These are phyloP conservation scores for Drosophila athabasca DNA, from an alignment of 1,140 invertebrate species.

Conservation along the genomic window DNA sequence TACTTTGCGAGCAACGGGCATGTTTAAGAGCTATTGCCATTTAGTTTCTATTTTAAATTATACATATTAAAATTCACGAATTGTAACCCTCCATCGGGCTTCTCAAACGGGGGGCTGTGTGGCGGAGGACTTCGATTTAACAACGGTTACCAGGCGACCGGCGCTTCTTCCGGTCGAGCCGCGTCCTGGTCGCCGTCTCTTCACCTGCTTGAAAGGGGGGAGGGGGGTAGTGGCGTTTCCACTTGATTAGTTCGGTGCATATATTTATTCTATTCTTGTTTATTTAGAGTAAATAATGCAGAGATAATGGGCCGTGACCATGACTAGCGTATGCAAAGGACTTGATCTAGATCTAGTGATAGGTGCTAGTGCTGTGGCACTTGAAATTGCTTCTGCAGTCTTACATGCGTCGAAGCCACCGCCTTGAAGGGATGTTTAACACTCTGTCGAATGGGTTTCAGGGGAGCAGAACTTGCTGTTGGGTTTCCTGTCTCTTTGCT, in stretches of 20 bases:
- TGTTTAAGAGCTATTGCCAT: slow-evolving; percentile 54
- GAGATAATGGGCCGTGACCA: slow-evolving; percentile 31
- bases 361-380: slow-evolving; percentile 69
- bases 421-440: slow-evolving; percentile 79
- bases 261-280: slow-evolving; percentile 53
- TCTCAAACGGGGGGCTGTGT: slow-evolving; percentile 13
- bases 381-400: slow-evolving; percentile 77
- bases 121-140: slow-evolving; percentile 67
- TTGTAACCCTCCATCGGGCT: slow-evolving; percentile 41
- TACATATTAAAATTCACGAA: slow-evolving; percentile 51
- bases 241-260: slow-evolving; percentile 59
- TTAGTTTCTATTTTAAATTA: slow-evolving; percentile 67
- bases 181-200: slow-evolving; percentile 24
- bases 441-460: slow-evolving; percentile 50
- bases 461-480: neutral
- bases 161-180: neutral
- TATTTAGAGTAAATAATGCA: slow-evolving; percentile 69
- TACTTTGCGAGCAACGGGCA: slow-evolving; percentile 51
- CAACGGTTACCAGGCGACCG: slow-evolving; percentile 60
- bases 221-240: slow-evolving; percentile 24
- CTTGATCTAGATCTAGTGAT: too few relatives aligned
- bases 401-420: slow-evolving; percentile 75
- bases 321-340: slow-evolving; percentile 41
- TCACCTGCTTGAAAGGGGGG: slow-evolving; percentile 8
- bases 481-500: slow-evolving; percentile 35